A percentile compares a stretch with the other conserved stretches of the same genome.
These are phyloP conservation scores for Pseudopleuronectes americanus DNA, from an alignment of 2,797 vertebrate species.

Conservation along the genomic window DNA sequence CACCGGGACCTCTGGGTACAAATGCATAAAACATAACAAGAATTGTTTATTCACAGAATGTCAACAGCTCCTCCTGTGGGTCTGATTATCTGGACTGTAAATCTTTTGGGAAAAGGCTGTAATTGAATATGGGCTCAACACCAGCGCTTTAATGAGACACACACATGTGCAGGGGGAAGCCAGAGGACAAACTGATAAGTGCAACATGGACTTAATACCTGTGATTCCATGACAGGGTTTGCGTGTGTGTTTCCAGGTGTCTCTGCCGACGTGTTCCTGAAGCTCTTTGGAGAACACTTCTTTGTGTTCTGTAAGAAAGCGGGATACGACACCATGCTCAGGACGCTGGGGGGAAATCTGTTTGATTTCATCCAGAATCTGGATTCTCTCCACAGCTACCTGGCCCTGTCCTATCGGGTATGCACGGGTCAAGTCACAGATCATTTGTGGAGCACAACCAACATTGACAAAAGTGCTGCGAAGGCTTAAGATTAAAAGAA, in stretches of 20 bases:
- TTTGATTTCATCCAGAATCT: conserved; percentile 87
- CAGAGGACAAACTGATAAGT: neutral
- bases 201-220: no score
- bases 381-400: conserved; percentile 87
- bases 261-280: conserved; percentile 79
- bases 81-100: conserved; percentile 21
- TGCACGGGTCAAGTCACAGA: neutral
- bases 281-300: conserved; percentile 87
- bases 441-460: no score
- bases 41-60: conserved; percentile 22
- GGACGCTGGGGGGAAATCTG: conserved; percentile 85
- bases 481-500: no score
- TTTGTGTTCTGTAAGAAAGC: conserved; percentile 88
- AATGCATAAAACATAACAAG: conserved; percentile 15
- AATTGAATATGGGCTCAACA: conserved; percentile 34
- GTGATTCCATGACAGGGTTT: neutral
- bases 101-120: conserved; percentile 18
- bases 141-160: neutral
- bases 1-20: neutral
- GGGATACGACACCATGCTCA: conserved; percentile 87
- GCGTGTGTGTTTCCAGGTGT: conserved; percentile 37
- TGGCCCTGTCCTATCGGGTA: conserved; percentile 87
- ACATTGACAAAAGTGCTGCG: no score
- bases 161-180: neutral
- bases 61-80: conserved; percentile 10